Evolutionary conservation across 2,888 invertebrate genomes (phyloP), one percentile per base, ranked within the genome.

Genomic region (Nomada fabriciana): DNA sequence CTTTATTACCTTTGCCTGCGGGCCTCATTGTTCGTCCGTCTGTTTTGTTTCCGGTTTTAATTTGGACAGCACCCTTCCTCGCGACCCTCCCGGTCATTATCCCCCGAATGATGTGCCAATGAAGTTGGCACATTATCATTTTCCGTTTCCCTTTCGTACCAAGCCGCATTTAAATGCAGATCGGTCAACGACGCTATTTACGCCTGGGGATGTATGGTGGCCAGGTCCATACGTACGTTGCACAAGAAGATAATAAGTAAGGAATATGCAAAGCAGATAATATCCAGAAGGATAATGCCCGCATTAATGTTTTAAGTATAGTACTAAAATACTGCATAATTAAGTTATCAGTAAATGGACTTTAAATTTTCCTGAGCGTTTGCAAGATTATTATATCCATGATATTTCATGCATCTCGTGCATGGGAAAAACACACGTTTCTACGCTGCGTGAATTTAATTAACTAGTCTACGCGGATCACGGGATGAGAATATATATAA

Each of bases 31-130:
- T 91, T 89, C 85, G 89, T 86, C 86, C 87, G 89, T 90, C 89
- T 90, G 90, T 91, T 92, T 91, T 91, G 90, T 91, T 91, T 91
- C 90, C 89, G 88, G 90, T 90, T 90, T 90, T 92, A 91, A 91
- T 90, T 91, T 86, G 83, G 86, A 83, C 85, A 82, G 80, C 57
- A 68, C 3, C 64, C 75, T 76, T 77, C 68, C 81, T 61, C 61
- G 55, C 75, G 67, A 68, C 81, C 86, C 67, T 55, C 70, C 60
- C 67, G 77, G 75, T 80, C 80, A 84, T 83, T 85, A 84, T 79
- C 59, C 78, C 60, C 36, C 83, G 84, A 81, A 76, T 76, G 83
- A 80, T 43, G 83, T 68, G 82, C 86, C 91, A 88, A 87, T 86
- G 83, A 86, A 88, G 74, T 83, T 81, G 73, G 84, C 80, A 74